Percentiles rank a stretch among this genome's conserved stretches.
These are phyloP conservation scores for Opisthocomus hoazin DNA, from an alignment of 2,113 vertebrate species.

Conservation along the genomic window DNA sequence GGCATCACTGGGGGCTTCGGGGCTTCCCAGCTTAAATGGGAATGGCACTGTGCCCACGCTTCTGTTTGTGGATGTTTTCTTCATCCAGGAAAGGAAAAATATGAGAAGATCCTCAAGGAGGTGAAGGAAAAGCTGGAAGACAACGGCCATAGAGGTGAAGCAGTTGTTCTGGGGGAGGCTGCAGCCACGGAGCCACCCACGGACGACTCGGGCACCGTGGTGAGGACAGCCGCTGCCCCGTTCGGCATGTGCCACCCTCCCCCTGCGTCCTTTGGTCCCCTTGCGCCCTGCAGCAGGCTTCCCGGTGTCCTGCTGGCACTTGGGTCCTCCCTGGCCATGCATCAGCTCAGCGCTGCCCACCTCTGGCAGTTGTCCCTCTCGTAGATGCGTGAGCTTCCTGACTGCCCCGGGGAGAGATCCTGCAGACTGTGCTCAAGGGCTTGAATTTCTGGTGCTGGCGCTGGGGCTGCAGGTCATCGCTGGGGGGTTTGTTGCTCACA, in stretches of 20 bases:
- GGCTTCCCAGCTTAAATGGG: neutral
- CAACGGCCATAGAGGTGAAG: neutral
- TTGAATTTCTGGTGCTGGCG: neutral
- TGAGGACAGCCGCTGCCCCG: neutral
- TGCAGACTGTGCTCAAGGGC: neutral
- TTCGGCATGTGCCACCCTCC: neutral
- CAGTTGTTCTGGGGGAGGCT: neutral
- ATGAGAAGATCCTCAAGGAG: conserved; percentile 40
- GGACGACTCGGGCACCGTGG: neutral
- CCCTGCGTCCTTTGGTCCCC: no score
- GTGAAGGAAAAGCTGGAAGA: conserved; percentile 48
- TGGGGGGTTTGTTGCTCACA: neutral
- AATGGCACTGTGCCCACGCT: neutral
- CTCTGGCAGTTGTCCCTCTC: neutral
- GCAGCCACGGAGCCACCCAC: neutral
- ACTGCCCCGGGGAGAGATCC: neutral
- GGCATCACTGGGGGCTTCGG: accelerated
- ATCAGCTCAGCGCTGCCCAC: neutral
- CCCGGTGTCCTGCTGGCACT: accelerated
- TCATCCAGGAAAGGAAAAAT: conserved; percentile 69
- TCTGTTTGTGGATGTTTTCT: neutral
- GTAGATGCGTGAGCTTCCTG: neutral
- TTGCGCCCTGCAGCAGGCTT: neutral
- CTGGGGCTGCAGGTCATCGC: neutral
- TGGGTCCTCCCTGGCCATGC: neutral